These are phyloP conservation scores for Sesia bembeciformis DNA, from an alignment of 2,888 invertebrate genomes.

Conservation along the genomic window DNA sequence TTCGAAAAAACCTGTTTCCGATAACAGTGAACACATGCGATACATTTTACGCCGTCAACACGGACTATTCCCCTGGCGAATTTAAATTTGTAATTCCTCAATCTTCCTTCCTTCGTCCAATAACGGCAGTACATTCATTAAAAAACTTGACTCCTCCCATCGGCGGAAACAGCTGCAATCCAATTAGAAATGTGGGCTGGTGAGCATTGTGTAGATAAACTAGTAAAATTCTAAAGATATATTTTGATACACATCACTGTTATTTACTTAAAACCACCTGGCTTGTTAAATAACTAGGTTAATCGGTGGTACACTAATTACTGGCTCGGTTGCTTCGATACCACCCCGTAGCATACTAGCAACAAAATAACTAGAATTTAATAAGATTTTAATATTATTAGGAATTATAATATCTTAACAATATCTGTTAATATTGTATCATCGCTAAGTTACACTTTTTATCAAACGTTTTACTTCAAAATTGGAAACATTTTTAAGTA, in stretches of 20 bases:
- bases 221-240: constrained; percentile 23
- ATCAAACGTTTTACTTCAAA: too few relatives aligned
- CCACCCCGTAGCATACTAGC: too few relatives aligned
- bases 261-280: constrained; percentile 30
- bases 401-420: too few relatives aligned
- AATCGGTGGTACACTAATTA: constrained; percentile 8
- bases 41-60: constrained; percentile 59
- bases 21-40: constrained; percentile 46
- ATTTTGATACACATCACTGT: constrained; percentile 14
- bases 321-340: background rate
- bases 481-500: too few relatives aligned
- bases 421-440: too few relatives aligned
- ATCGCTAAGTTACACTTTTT: too few relatives aligned
- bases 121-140: constrained; percentile 57
- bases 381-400: too few relatives aligned
- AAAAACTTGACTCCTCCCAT: constrained; percentile 61
- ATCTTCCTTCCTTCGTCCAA: constrained; percentile 49
- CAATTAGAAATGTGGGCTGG: constrained; percentile 59
- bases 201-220: constrained; percentile 40
- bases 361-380: too few relatives aligned
- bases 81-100: constrained; percentile 67
- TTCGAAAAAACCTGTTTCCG: background rate
- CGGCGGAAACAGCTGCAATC: constrained; percentile 69
- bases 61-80: constrained; percentile 58
- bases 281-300: constrained; percentile 6